phyloP scores from a whole-genome alignment of 2,797 vertebrate species.

The Sylvia borin region DNA sequence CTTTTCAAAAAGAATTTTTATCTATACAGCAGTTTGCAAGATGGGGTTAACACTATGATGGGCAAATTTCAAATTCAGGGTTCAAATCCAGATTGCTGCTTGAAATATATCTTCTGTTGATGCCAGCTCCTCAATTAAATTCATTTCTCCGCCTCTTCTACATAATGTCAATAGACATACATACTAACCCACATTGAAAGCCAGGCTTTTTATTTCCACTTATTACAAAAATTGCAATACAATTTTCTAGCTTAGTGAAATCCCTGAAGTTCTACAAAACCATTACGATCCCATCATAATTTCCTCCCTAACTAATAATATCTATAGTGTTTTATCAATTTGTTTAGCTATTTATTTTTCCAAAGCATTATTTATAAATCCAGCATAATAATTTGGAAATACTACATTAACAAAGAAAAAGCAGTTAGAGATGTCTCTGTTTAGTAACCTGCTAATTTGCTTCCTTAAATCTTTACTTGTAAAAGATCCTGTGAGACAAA shows the following conservation, averaged over 20 bases:
- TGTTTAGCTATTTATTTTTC: not conserved
- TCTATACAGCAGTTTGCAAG: not conserved
- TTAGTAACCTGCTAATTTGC: not conserved
- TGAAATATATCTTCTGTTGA: not conserved
- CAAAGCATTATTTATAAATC: not conserved
- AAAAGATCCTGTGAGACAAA: not conserved
- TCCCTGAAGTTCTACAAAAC: not conserved
- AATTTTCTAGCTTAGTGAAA: not conserved
- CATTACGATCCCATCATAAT: not conserved
- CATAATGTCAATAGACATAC: not conserved
- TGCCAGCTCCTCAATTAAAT: not conserved
- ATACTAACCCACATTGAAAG: not conserved
- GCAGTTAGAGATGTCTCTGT: not conserved
- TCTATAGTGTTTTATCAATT: not conserved
- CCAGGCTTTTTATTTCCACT: not conserved
- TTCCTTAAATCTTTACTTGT: not conserved
- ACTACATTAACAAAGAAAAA: not conserved
- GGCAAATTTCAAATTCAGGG: not conserved
- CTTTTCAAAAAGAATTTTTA: not conserved
- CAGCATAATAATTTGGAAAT: not conserved
- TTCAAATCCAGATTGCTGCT: not conserved
- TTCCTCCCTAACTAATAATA: not conserved
- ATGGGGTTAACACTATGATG: not conserved
- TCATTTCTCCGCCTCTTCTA: not conserved
- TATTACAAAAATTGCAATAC: not conserved